These are phyloP conservation scores for Poecilus cupreus DNA, from an alignment of 2,888 invertebrate genomes.

Conservation along the genomic window DNA sequence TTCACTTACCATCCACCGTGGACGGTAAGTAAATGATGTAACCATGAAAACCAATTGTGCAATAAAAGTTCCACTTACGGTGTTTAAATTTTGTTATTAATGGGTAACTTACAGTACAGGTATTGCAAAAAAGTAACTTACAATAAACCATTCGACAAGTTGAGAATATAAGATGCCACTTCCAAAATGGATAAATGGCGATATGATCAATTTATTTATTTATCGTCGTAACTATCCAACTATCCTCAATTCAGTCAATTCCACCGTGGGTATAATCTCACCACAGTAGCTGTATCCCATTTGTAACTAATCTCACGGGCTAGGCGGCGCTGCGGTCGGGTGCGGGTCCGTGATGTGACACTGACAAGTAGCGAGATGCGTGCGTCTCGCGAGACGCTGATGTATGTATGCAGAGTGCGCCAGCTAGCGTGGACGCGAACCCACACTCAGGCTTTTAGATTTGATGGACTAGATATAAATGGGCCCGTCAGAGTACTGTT, in stretches of 20 bases:
- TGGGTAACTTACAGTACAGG: too few relatives aligned
- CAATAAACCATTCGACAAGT: too few relatives aligned
- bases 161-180: too few relatives aligned
- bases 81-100: too few relatives aligned
- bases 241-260: not conserved
- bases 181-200: too few relatives aligned
- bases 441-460: constrained; percentile 39
- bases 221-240: too few relatives aligned
- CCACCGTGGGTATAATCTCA: not conserved
- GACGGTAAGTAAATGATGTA: too few relatives aligned
- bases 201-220: too few relatives aligned
- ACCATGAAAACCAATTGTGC: too few relatives aligned
- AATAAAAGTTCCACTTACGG: too few relatives aligned
- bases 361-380: constrained; percentile 38
- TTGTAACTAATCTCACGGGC: constrained; percentile 41
- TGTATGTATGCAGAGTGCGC: constrained; percentile 29
- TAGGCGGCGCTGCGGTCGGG: not conserved
- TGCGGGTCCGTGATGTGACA: constrained; percentile 20
- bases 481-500: constrained; percentile 24
- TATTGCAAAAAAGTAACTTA: too few relatives aligned
- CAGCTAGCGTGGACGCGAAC: not conserved
- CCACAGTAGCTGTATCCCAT: not conserved
- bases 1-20: too few relatives aligned
- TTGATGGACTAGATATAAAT: constrained; percentile 54
- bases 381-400: constrained; percentile 41